phyloP scores from a whole-genome alignment of 2,113 vertebrate genomes.

The Osmerus eperlanus region DNA sequence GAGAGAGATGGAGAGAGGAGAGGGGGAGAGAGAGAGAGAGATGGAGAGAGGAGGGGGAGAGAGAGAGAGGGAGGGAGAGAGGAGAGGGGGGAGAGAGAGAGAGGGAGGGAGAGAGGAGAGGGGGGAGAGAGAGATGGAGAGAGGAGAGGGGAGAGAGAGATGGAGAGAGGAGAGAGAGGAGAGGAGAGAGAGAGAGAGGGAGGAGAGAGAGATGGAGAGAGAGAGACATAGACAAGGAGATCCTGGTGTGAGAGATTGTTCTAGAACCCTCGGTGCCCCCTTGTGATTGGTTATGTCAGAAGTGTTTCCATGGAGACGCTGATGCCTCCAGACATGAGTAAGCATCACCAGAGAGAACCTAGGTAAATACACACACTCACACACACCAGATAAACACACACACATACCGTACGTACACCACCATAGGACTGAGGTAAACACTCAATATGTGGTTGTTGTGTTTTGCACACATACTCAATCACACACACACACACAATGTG shows the following conservation, averaged over 20 bases:
- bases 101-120: too few relatives aligned
- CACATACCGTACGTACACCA: background rate
- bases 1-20: background rate
- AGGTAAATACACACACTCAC: background rate
- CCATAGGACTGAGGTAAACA: background rate
- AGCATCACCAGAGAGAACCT: conserved; percentile 2
- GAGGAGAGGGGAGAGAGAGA: too few relatives aligned
- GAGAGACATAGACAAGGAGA: conserved; percentile 26
- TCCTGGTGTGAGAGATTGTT: background rate
- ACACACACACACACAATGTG: too few relatives aligned
- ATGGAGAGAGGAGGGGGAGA: too few relatives aligned
- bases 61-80: too few relatives aligned
- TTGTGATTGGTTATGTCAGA: background rate
- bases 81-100: too few relatives aligned
- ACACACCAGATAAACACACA: conserved; percentile 9
- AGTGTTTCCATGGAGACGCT: conserved; percentile 23
- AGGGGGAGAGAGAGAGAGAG: too few relatives aligned
- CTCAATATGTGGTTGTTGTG: background rate
- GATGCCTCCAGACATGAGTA: background rate
- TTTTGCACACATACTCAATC: background rate
- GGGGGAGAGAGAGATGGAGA: too few relatives aligned
- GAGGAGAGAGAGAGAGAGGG: too few relatives aligned
- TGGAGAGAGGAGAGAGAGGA: too few relatives aligned
- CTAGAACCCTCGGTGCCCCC: background rate
- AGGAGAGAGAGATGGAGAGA: too few relatives aligned